Conservation (phyloP, 2,113 vertebrate species). For the Dipodomys ordii region DNA sequence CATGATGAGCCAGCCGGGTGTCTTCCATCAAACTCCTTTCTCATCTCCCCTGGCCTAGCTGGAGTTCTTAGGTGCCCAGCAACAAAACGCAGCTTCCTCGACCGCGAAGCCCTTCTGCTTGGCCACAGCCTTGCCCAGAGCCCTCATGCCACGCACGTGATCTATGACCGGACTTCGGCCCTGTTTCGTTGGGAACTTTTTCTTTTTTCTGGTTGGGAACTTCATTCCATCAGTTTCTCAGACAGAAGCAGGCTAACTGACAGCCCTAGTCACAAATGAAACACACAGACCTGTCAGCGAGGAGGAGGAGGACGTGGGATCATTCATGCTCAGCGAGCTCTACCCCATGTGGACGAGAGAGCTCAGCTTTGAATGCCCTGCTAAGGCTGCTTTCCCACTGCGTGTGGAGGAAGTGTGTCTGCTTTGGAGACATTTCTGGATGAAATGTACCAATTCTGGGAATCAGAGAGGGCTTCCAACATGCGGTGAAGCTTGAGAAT, state of each 20-base stretch:
- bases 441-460: background rate
- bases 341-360: no score
- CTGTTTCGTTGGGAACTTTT: background rate
- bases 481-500: background rate
- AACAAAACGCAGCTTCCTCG: background rate
- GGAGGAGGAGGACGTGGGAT: background rate
- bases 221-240: background rate
- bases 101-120: background rate
- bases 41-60: background rate
- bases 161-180: no score
- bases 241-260: background rate
- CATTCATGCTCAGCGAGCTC: no score
- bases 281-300: background rate
- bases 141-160: no score
- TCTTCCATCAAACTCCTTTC: background rate
- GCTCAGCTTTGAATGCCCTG: no score
- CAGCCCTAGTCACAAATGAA: background rate
- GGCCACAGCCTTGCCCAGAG: background rate
- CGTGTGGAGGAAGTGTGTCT: background rate
- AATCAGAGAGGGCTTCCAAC: background rate
- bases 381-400: background rate
- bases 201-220: background rate
- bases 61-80: background rate
- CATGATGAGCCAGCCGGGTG: background rate
- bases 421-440: background rate